Percentiles rank a stretch among this genome's conserved stretches.
These are phyloP conservation scores for Cephus pygmeus DNA, from an alignment of 2,888 invertebrate genomes.

Conservation along the genomic window DNA sequence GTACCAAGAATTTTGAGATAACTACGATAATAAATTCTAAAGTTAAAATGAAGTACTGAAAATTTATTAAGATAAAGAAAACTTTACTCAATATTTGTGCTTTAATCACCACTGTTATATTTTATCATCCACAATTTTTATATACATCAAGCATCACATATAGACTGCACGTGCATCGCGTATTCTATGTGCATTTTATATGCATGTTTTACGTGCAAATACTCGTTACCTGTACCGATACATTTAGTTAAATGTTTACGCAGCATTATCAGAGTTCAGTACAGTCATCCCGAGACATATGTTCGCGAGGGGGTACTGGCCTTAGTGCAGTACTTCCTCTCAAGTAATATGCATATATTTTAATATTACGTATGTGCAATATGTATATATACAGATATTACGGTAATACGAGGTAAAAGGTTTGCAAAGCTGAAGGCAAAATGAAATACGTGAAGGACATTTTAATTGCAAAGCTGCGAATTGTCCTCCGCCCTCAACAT, in stretches of 20 bases:
- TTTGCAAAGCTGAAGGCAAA: conserved; percentile 4
- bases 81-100: not conserved
- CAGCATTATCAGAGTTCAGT: not conserved
- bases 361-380: too few species aligned
- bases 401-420: not conserved
- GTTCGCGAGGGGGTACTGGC: not conserved
- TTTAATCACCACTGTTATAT: not conserved
- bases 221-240: not conserved
- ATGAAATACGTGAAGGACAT: conserved; percentile 17
- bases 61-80: not conserved
- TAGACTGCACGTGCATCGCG: not conserved
- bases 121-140: not conserved
- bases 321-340: not conserved
- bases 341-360: not conserved
- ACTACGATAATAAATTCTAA: not conserved
- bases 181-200: not conserved
- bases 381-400: not conserved
- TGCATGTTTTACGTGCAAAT: not conserved
- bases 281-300: not conserved
- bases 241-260: not conserved
- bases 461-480: conserved; percentile 20
- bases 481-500: conserved; percentile 2
- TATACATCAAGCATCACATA: not conserved
- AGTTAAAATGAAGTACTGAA: not conserved
- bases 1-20: not conserved